Conservation (phyloP, 2,888 invertebrate species). For the Luffia ferchaultella region DNA sequence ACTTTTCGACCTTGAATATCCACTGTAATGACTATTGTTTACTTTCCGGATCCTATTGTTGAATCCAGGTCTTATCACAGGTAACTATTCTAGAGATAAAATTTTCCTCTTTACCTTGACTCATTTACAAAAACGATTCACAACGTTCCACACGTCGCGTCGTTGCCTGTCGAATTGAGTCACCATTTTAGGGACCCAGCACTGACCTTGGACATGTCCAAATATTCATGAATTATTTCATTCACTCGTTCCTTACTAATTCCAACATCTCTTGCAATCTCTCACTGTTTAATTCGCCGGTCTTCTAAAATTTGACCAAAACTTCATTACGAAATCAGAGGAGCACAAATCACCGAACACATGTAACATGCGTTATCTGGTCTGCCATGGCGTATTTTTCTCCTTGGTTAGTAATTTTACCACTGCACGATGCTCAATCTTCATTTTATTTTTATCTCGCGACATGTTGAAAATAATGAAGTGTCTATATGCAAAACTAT, state of each 20-base stretch:
- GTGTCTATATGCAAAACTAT: not conserved
- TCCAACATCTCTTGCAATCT: too few relatives aligned
- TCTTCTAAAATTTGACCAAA: too few relatives aligned
- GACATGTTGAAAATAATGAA: not conserved
- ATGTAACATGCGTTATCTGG: too few relatives aligned
- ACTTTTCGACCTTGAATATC: constrained; percentile 8
- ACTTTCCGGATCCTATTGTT: constrained; percentile 12
- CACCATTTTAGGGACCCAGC: constrained; percentile 10
- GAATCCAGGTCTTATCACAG: constrained; percentile 11
- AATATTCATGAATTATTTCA: constrained; percentile 1
- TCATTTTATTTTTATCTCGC: too few relatives aligned
- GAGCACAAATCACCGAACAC: too few relatives aligned
- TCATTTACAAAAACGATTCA: constrained; percentile 7
- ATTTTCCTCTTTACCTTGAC: too few relatives aligned
- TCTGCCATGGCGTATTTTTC: too few relatives aligned
- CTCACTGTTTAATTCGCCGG: too few relatives aligned
- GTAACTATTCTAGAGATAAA: too few relatives aligned
- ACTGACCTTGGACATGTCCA: too few relatives aligned
- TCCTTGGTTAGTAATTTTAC: not conserved
- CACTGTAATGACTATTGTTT: constrained; percentile 8
- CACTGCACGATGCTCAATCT: not conserved
- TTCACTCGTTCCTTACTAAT: not conserved
- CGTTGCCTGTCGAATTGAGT: constrained; percentile 9
- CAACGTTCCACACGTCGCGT: constrained; percentile 8
- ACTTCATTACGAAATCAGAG: too few relatives aligned